These are phyloP conservation scores for Percopsis transmontana DNA, from an alignment of 2,113 vertebrate genomes.

Conservation along the genomic window DNA sequence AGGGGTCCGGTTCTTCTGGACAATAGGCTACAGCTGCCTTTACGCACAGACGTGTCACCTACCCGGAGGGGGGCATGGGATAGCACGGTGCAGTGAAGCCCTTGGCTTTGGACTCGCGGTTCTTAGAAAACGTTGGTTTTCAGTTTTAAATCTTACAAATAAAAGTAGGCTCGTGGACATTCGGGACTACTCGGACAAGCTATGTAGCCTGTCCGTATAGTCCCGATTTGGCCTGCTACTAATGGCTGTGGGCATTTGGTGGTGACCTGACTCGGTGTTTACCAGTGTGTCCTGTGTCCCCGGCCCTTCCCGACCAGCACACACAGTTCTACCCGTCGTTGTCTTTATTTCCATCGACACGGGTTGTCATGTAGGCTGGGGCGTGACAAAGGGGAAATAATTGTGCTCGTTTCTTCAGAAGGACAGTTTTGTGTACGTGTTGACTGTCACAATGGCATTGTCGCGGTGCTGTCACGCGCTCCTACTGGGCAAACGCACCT, in stretches of 20 bases:
- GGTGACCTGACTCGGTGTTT: conserved; percentile 16
- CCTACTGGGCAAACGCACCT: too few species aligned
- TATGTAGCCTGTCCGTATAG: neutral
- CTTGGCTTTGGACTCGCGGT: neutral
- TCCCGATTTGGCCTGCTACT: neutral
- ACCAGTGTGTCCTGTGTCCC: conserved; percentile 64
- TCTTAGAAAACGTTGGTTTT: neutral
- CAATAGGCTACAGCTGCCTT: neutral
- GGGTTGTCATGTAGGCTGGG: conserved; percentile 7
- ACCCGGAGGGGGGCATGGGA: conserved; percentile 54
- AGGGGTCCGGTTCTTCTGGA: neutral
- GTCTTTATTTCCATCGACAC: neutral
- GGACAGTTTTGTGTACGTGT: too few species aligned
- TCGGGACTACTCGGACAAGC: neutral
- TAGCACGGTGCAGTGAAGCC: conserved; percentile 54
- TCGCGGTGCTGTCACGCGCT: neutral
- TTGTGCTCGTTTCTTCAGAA: neutral
- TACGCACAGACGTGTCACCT: neutral
- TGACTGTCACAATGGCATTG: neutral
- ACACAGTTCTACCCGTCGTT: neutral
- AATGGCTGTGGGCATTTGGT: neutral
- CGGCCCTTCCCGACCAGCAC: conserved; percentile 14
- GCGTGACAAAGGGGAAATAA: neutral
- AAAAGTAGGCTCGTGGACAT: neutral
- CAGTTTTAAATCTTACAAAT: neutral